These are phyloP conservation scores for Linnaemya vulpina DNA, from an alignment of 2,888 invertebrate species.

Conservation along the genomic window DNA sequence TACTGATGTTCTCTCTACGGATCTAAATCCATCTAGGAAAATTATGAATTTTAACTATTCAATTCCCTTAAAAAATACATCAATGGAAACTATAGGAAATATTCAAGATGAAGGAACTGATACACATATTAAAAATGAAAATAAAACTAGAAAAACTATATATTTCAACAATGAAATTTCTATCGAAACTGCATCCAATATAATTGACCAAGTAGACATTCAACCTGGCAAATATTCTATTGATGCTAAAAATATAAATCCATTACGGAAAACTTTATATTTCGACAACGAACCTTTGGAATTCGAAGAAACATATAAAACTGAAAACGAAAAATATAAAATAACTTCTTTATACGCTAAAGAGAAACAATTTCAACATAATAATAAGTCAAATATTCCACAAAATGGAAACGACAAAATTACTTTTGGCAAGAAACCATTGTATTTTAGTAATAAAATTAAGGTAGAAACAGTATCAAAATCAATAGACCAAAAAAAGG, in stretches of 20 bases:
- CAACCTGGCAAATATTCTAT: not conserved
- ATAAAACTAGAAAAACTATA: not conserved
- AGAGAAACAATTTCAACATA: no score
- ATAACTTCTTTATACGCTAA: no score
- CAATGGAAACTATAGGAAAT: not conserved
- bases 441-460: no score
- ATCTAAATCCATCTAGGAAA: not conserved
- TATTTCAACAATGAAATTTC: constrained; percentile 17
- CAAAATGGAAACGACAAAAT: no score
- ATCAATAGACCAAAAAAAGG: no score
- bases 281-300: constrained; percentile 2
- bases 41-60: constrained; percentile 10
- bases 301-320: not conserved
- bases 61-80: not conserved
- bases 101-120: not conserved
- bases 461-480: no score
- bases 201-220: not conserved
- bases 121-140: not conserved
- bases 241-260: not conserved
- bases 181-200: not conserved
- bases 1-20: not conserved
- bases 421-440: no score
- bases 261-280: constrained; percentile 6
- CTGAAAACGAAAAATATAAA: no score
- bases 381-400: no score